Base-by-base conservation (phyloP, 2,797 vertebrate genomes). In the Pampus argenteus region DNA sequence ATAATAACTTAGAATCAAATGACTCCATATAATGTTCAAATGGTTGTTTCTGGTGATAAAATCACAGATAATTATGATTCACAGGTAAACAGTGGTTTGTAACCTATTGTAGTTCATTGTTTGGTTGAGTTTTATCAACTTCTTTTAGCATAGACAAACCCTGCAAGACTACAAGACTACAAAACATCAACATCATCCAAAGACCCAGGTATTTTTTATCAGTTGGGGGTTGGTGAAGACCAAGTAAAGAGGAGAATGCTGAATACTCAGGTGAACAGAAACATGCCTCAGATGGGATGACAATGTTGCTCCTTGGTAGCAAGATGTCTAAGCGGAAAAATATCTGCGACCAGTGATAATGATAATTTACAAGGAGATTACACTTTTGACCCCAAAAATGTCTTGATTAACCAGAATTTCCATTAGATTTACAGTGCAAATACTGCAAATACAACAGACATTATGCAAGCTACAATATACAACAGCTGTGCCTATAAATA, bases 361-460 rank as follows among this genome's bases (percentile, higher is more conserved):
- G 13, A 34, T 6, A 0, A 29, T 10, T 23, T 14, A 40, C 0
- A 18, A 5, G 48, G 15, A 40, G 45, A 17, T 26, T n/a, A 25
- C 14, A 18, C 23, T 49, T 59, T 57, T 45, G 18, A 6, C 22
- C 31, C 15, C 15, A 47, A 17, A 70, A 69, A 26, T 60, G 13
- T 26, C 20, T 34, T 56, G 68, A 71, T 54, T 6, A 57, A 44
- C 47, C 22, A 40, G 20, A 6, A 45, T 58, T 62, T 52, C 13
- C 8, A 26, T 47, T 47, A 58, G 73, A 51, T 38, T 48, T 28
- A 50, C 44, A 17, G 23, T 44, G 51, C 20, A 36, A 45, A 29
- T 20, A 26, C 42, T 40, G 23, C 17, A 56, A 42, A 44, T 50
- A 6, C 34, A 31, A 68, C 65, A 63, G 26, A 55, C 62, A 42